A percentile compares a stretch with the other conserved stretches of the same genome.
phyloP scores from a whole-genome alignment of 2,797 vertebrate species.

The Sciurus vulgaris region DNA sequence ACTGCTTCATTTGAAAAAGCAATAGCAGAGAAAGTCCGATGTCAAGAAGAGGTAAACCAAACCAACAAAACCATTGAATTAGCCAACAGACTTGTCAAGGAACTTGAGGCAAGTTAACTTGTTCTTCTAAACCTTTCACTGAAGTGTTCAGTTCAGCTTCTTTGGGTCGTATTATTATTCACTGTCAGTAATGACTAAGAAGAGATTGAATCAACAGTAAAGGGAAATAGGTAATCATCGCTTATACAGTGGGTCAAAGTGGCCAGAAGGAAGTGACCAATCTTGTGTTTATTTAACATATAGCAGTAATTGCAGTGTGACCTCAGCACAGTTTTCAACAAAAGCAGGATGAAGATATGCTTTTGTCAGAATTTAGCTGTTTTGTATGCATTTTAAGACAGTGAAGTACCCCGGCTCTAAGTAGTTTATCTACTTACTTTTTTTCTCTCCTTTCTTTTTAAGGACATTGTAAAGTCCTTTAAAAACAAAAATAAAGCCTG shows the following conservation, averaged over 20 bases:
- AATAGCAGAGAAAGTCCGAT: constrained; percentile 90
- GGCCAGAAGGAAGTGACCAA: background rate
- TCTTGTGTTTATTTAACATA: constrained; percentile 66
- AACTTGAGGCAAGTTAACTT: constrained; percentile 90
- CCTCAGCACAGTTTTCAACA: constrained; percentile 61
- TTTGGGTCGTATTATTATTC: background rate
- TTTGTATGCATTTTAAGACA: constrained; percentile 75
- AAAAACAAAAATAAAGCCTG: constrained; percentile 74
- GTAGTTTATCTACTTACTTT: background rate
- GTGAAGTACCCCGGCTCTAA: background rate
- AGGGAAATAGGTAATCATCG: background rate
- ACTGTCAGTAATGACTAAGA: background rate
- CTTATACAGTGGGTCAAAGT: background rate
- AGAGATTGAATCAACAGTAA: background rate
- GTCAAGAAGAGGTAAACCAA: constrained; percentile 91
- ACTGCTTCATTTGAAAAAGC: constrained; percentile 91
- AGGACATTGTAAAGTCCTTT: constrained; percentile 75
- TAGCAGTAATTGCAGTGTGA: constrained; percentile 61
- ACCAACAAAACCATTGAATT: constrained; percentile 91
- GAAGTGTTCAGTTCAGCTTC: background rate
- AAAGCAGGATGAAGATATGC: constrained; percentile 77
- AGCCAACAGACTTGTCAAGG: constrained; percentile 91
- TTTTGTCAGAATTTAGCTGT: background rate
- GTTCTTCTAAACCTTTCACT: constrained; percentile 4
- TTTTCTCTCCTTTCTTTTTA: background rate